These are phyloP conservation scores for Onychomys leucogaster DNA, from an alignment of 2,797 vertebrate genomes.

Conservation along the genomic window DNA sequence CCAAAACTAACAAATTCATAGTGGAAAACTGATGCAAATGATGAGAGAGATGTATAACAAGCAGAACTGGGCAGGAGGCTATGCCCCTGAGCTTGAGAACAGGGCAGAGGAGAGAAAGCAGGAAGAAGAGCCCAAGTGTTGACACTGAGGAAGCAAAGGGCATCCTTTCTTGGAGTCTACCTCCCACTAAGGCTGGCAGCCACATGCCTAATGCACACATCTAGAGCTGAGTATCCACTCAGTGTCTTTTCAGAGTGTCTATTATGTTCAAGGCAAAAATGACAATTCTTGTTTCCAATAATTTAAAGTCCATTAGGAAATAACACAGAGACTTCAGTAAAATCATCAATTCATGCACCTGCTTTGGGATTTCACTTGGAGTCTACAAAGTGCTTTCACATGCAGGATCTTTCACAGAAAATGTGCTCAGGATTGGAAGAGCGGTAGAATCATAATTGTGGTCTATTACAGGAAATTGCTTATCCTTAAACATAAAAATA, in stretches of 20 bases:
- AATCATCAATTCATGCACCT: background rate
- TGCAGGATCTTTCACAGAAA: background rate
- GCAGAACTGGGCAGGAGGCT: background rate
- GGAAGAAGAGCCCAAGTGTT: background rate
- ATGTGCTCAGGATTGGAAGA: background rate
- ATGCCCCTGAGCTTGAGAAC: background rate
- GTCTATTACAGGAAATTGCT: background rate
- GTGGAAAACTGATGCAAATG: background rate
- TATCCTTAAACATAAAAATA: background rate
- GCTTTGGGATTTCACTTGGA: background rate
- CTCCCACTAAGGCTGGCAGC: background rate
- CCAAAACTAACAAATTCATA: background rate
- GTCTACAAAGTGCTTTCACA: background rate
- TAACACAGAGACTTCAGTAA: background rate
- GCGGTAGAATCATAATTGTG: background rate
- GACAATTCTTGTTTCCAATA: background rate
- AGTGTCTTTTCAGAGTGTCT: background rate
- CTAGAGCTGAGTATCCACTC: background rate
- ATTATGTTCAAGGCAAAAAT: background rate
- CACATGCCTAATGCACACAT: background rate
- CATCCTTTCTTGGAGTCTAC: background rate
- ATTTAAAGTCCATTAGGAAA: conserved; percentile 4
- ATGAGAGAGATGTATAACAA: background rate
- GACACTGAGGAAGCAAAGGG: background rate
- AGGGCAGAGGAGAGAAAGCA: background rate